phyloP scores from a whole-genome alignment of 2,113 vertebrate genomes.

The Glareola pratincola region DNA sequence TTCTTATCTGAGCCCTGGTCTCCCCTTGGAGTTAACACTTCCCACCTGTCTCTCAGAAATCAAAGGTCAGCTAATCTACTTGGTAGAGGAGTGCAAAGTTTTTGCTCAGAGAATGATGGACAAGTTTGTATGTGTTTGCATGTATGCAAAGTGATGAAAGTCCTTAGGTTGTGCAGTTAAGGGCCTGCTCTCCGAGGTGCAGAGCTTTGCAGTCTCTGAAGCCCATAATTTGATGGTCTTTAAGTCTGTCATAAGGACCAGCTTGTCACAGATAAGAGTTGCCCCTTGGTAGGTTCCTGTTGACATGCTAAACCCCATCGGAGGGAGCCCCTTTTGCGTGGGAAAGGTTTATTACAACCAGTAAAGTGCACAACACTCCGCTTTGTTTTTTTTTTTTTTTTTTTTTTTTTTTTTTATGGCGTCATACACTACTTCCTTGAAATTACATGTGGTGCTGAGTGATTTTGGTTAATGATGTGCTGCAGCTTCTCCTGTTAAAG shows the following conservation, averaged over 20 bases:
- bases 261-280: not conserved
- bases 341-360: not conserved
- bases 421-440: not conserved
- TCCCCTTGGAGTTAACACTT: not conserved
- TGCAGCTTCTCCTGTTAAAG: not conserved
- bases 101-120: not conserved
- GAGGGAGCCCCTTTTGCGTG: not conserved
- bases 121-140: accelerated
- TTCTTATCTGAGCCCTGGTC: not conserved
- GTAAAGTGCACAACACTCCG: not conserved
- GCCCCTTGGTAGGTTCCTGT: not conserved
- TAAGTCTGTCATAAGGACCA: not conserved
- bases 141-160: not conserved
- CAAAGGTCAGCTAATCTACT: not conserved
- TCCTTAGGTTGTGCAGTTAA: not conserved
- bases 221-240: not conserved
- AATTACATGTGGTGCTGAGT: not conserved
- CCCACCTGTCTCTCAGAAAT: not conserved
- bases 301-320: not conserved
- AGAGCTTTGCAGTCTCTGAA: not conserved
- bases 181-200: not conserved
- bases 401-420: not conserved
- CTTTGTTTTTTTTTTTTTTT: too few species aligned
- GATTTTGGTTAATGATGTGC: not conserved
- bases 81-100: not conserved